phyloP scores from a whole-genome alignment of 2,888 invertebrate species.

The Nephrotoma guestfalica region DNA sequence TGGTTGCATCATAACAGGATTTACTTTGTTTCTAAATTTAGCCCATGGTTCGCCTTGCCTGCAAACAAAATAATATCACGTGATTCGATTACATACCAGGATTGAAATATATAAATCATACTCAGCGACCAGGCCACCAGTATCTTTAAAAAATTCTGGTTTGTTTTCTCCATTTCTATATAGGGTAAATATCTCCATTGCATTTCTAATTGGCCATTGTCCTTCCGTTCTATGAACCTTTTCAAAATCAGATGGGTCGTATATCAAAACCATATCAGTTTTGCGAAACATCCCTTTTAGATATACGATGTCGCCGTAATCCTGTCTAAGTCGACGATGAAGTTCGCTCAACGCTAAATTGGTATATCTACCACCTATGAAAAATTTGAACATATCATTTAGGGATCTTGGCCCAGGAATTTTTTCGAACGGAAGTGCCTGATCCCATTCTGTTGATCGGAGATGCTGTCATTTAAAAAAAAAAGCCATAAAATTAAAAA shows the following conservation, averaged over 20 bases:
- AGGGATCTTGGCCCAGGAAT: conserved; percentile 15
- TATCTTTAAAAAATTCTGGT: conserved; percentile 2
- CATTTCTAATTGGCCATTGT: conserved; percentile 1
- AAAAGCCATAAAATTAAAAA: neutral
- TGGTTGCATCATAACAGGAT: conserved; percentile 49
- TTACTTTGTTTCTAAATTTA: conserved; percentile 47
- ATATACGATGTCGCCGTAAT: neutral
- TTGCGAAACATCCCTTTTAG: neutral
- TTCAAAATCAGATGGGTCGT: conserved; percentile 7
- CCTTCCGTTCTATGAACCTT: conserved; percentile 15
- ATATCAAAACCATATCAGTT: neutral
- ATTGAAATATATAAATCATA: neutral
- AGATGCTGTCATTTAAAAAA: neutral
- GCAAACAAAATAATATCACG: neutral
- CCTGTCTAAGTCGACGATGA: neutral
- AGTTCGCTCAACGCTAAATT: neutral
- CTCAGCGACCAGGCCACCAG: conserved; percentile 8
- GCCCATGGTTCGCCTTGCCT: conserved; percentile 53
- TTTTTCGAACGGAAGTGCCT: conserved; percentile 19
- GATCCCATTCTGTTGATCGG: conserved; percentile 15
- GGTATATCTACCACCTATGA: conserved; percentile 17
- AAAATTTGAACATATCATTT: conserved; percentile 12
- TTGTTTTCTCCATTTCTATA: neutral
- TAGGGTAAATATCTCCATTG: conserved; percentile 4
- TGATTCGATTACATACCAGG: neutral